Base-by-base conservation (phyloP, 2,888 invertebrate species). In the Leistus spinibarbis region DNA sequence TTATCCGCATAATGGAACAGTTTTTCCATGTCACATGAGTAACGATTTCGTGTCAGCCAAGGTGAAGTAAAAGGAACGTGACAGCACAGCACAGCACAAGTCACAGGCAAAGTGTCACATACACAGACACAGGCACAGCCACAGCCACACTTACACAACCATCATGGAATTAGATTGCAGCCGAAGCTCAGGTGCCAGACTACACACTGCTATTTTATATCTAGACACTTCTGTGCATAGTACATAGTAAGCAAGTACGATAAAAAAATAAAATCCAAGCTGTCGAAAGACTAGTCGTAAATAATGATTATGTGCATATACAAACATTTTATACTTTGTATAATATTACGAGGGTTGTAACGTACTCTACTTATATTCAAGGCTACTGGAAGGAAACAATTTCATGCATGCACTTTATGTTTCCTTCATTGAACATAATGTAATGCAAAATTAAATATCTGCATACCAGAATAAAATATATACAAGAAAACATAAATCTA, bases 101-200 rank as follows among this genome's bases (percentile, higher is more conserved):
- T 13, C 13, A 40, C 40, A 10, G 60, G 60, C 16, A 54, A 68
- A 23, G 54, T 68, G 68, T 68, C 68, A 68, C 68, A 53, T 53
- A 53, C 9, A 17, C 53, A 40, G 40, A 53, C 66, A 16, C 4
- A 40, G n/a, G 40, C 40, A 60, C 60, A 22, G 17, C 22, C 65
- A 24, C 54, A 10, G n/a, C 17, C 20, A 68, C 56, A 40, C 60
- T 22, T 19, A 17, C 60, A 40, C 40, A 40, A 40, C 60, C 23
- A 27, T 27, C 69, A 62, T 62, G 70, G 63, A 62, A 70, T 70
- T 70, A 63, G 70, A 70, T 70, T 70, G 63, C 70, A 70, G 57
- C 57, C 16, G 17, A 53, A 62, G 63, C 69, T 17, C 70, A 70
- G 70, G 70, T 70, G 70, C 70, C 62, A 57, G 27, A 62, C 63